Conservation (phyloP, 2,113 vertebrate genomes). For the Barbus barbus region DNA sequence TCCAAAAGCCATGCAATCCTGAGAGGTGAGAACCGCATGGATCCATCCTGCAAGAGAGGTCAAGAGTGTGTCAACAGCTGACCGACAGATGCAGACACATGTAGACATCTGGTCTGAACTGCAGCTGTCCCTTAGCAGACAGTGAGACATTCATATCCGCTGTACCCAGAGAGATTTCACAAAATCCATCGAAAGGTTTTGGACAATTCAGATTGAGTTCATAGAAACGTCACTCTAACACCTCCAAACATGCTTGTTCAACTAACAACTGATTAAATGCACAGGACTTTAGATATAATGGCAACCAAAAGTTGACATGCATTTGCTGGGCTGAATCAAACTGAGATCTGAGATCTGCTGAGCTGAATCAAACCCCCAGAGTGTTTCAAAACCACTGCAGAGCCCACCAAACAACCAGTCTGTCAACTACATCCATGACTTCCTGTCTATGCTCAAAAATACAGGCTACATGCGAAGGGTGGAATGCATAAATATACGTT, state of each 20-base stretch:
- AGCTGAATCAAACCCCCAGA: background rate
- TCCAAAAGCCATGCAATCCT: slow-evolving; percentile 99
- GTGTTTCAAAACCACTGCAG: background rate
- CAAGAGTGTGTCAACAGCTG: slow-evolving; percentile 47
- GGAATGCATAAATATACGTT: slow-evolving; percentile 4
- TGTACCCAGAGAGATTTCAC: background rate
- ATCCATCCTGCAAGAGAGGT: slow-evolving; percentile 89
- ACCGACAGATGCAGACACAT: background rate
- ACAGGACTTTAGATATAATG: background rate
- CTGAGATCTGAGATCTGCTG: slow-evolving; percentile 1
- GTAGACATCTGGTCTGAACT: background rate
- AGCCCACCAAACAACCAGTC: background rate
- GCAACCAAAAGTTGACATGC: background rate
- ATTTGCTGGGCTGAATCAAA: no score
- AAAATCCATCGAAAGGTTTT: background rate
- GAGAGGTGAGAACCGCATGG: slow-evolving; percentile 97
- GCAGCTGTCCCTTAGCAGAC: slow-evolving; percentile 21
- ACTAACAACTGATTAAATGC: background rate
- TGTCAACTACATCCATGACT: background rate
- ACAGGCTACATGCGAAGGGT: slow-evolving; percentile 2
- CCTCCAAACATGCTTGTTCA: background rate
- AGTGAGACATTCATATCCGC: slow-evolving; percentile 28
- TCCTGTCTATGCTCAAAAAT: slow-evolving; percentile 3
- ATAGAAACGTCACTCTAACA: background rate
- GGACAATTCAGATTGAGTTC: background rate